A percentile compares a stretch with the other conserved stretches of the same genome.
These are phyloP conservation scores for Sebastes variabilis DNA, from an alignment of 2,797 vertebrate genomes.

Conservation along the genomic window DNA sequence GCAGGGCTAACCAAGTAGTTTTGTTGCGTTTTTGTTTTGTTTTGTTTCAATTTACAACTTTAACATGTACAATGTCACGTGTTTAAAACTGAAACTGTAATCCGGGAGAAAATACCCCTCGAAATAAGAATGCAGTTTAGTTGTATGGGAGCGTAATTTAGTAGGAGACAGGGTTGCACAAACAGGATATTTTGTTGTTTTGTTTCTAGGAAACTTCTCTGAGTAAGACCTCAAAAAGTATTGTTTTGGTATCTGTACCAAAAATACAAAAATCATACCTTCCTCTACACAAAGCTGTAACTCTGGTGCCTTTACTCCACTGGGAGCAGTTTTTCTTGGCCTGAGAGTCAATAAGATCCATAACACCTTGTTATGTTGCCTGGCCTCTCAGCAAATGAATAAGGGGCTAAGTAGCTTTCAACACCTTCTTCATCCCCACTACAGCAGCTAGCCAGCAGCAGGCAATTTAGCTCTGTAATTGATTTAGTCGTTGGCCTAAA, in stretches of 20 bases:
- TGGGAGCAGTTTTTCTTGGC: neutral
- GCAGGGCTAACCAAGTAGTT: too few species aligned
- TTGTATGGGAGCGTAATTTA: too few species aligned
- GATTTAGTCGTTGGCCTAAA: conserved; percentile 59
- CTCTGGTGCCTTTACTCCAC: conserved; percentile 12
- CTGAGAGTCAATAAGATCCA: conserved; percentile 59
- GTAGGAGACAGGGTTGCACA: too few species aligned
- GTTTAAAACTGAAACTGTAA: too few species aligned
- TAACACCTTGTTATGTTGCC: conserved; percentile 65
- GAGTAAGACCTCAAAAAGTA: too few species aligned
- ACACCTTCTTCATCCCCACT: conserved; percentile 44
- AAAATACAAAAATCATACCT: neutral
- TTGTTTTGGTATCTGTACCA: neutral
- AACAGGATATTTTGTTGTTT: too few species aligned
- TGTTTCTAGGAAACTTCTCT: too few species aligned
- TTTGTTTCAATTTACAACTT: too few species aligned
- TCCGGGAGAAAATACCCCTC: too few species aligned
- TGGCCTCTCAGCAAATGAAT: conserved; percentile 58
- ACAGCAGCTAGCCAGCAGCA: conserved; percentile 51
- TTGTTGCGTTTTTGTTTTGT: too few species aligned
- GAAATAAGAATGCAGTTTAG: too few species aligned
- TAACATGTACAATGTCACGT: too few species aligned
- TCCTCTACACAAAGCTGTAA: neutral
- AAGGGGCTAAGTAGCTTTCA: conserved; percentile 62
- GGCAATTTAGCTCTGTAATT: conserved; percentile 52